Percentiles rank a stretch among this genome's conserved stretches.
phyloP scores from a whole-genome alignment of 2,888 invertebrate species.

The Rhingia rostrata region DNA sequence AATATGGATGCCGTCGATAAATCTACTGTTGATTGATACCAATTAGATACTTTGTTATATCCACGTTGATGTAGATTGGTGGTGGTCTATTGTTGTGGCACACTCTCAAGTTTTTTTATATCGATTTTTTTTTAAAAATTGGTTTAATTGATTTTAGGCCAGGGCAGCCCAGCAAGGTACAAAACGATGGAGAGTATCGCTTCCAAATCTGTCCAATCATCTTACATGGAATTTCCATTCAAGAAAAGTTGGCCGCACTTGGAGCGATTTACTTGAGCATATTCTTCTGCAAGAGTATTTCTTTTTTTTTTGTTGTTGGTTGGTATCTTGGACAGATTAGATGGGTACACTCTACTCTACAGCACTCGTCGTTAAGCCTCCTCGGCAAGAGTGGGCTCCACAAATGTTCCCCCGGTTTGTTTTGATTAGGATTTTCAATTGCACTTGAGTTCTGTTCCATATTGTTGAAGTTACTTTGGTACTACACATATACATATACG shows the following conservation, averaged over 20 bases:
- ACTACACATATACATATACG: neutral
- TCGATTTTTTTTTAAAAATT: constrained; percentile 51
- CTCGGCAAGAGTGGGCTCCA: constrained; percentile 45
- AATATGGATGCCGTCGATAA: constrained; percentile 51
- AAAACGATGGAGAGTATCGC: constrained; percentile 11
- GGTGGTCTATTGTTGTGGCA: constrained; percentile 62
- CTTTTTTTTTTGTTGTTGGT: neutral
- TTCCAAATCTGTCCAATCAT: constrained; percentile 57
- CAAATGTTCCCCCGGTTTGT: constrained; percentile 59
- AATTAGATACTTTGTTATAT: constrained; percentile 67
- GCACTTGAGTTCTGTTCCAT: constrained; percentile 55
- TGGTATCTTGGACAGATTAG: constrained; percentile 14
- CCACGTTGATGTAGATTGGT: constrained; percentile 36
- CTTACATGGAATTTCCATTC: constrained; percentile 64
- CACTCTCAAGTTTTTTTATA: constrained; percentile 3
- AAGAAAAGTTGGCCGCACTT: constrained; percentile 49
- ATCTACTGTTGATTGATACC: constrained; percentile 61
- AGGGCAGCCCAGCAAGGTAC: constrained; percentile 2
- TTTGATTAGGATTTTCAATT: constrained; percentile 64
- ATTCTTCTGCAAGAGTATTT: constrained; percentile 42
- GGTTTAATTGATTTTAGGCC: constrained; percentile 68
- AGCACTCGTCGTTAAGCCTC: constrained; percentile 46
- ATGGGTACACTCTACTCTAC: constrained; percentile 30
- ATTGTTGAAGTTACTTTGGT: constrained; percentile 39
- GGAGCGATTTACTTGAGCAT: constrained; percentile 56